A percentile compares a stretch with the other conserved stretches of the same genome.
These are phyloP conservation scores for Aphidoletes aphidimyza DNA, from an alignment of 2,888 invertebrate genomes.

Conservation along the genomic window DNA sequence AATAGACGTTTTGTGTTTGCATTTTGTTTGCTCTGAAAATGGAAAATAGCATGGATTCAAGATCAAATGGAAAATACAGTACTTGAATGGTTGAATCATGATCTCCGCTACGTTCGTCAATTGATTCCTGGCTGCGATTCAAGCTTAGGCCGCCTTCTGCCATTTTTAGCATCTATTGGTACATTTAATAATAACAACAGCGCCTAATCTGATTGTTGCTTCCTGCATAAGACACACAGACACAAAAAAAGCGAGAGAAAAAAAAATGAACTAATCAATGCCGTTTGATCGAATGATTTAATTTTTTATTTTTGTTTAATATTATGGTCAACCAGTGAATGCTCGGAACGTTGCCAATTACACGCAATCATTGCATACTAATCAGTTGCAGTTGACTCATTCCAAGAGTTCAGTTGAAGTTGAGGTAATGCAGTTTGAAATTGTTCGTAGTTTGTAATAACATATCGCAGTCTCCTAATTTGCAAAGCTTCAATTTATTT, in stretches of 20 bases:
- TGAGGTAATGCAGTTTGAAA: too few species aligned
- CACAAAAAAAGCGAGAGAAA: not conserved
- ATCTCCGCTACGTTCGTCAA: constrained; percentile 25
- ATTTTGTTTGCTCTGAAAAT: not conserved
- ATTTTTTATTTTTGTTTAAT: too few species aligned
- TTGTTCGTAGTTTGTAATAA: not conserved
- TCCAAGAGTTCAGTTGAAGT: not conserved
- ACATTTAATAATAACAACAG: not conserved
- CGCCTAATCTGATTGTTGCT: not conserved
- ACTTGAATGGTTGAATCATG: constrained; percentile 47
- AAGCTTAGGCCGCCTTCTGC: constrained; percentile 54
- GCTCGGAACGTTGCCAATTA: too few species aligned
- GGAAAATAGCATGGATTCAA: not conserved
- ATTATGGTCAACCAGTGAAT: too few species aligned
- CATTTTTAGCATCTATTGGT: constrained; percentile 7
- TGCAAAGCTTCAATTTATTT: too few species aligned
- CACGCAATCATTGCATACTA: not conserved
- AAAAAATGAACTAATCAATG: not conserved
- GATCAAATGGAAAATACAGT: not conserved
- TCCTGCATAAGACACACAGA: not conserved
- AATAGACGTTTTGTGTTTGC: not conserved
- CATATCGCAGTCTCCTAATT: too few species aligned
- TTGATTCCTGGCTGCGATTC: constrained; percentile 26
- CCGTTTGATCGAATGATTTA: too few species aligned
- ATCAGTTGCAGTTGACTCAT: not conserved